Evolutionary conservation across 2,113 vertebrate species (phyloP), one percentile per base, ranked within the genome.

Genomic region (Grallaria varia): DNA sequence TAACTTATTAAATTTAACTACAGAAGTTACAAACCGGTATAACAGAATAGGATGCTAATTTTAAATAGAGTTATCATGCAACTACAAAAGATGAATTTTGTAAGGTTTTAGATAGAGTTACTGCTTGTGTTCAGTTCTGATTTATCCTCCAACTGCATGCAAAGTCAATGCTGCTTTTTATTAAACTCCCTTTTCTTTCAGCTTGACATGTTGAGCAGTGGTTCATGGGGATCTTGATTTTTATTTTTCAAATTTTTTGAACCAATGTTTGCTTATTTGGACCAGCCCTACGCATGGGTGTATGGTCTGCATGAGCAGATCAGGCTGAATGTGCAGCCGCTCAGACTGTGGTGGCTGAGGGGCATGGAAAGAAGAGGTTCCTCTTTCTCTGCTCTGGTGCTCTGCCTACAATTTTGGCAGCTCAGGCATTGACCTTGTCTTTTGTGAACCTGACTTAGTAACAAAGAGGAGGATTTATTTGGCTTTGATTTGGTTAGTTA

Each of bases 1-100:
- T 86, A 95, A 93, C 87, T 91, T 92, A 93, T 27, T 82, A 60
- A 77, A 56, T 52, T 60, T 87, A 88, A 66, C 60, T 50, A 59
- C 18, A 9, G 64, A 78, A 87, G 50, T 55, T 95, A 85, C 37
- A 81, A 69, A 81, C 49, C 10, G 35, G 42, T 93, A 71, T 1
- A 80, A 82, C 33, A 78, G 40, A 84, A 79, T 76, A 94, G 31
- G 69, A 95, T 35, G 40, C 25, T 75, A 31, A 72, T 94, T 87
- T 89, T 64, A 91, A 84, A 69, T 67, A 58, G 2, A 33, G 25
- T 72, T 89, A 68, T 59, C 47, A 47, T 37, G 49, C 37, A 92
- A 37, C n/a, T 78, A 67, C 5, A 9, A 53, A 33, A 95, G 21
- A 72, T 44, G 4, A 40, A 39, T 83, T 95, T 73, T 58, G 4